Evolutionary conservation across 1,140 invertebrate genomes (phyloP).

Genomic region (Drosophila nikananu): DNA sequence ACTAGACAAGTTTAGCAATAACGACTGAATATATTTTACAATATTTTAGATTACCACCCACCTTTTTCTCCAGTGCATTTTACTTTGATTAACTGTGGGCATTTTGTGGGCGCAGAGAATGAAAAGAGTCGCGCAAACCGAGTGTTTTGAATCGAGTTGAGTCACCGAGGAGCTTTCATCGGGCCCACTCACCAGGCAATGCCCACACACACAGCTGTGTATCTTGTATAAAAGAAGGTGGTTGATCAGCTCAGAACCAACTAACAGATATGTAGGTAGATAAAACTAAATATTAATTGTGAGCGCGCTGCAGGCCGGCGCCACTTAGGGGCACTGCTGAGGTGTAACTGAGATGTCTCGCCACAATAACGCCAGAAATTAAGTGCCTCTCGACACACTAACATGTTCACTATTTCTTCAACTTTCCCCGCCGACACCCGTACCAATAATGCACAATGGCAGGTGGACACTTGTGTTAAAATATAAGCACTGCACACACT

Average conservation of each 20-base stretch:
- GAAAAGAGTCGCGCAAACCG: constrained; percentile 15
- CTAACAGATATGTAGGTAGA: constrained; percentile 3
- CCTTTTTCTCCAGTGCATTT: constrained; percentile 6
- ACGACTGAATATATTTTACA: not conserved
- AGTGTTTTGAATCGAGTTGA: constrained; percentile 41
- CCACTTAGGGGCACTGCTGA: constrained; percentile 54
- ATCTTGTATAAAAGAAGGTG: not conserved
- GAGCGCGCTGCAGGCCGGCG: constrained; percentile 49
- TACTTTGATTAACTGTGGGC: constrained; percentile 11
- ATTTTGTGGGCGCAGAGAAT: constrained; percentile 11
- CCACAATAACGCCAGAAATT: constrained; percentile 51
- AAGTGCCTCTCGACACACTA: constrained; percentile 33
- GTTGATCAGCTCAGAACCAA: constrained; percentile 4
- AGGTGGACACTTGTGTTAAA: constrained; percentile 39
- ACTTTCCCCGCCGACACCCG: not conserved
- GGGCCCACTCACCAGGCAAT: constrained; percentile 62
- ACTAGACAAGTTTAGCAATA: no score
- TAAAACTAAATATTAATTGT: constrained; percentile 46
- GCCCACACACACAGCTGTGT: constrained; percentile 14
- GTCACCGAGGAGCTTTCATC: constrained; percentile 58
- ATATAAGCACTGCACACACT: no score
- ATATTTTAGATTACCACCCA: no score
- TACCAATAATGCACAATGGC: constrained; percentile 1
- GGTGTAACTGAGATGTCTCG: constrained; percentile 59
- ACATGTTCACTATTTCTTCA: constrained; percentile 6